Base-by-base conservation (phyloP, 1,140 invertebrate genomes). In the Pseudomyrmex dendroicus region DNA sequence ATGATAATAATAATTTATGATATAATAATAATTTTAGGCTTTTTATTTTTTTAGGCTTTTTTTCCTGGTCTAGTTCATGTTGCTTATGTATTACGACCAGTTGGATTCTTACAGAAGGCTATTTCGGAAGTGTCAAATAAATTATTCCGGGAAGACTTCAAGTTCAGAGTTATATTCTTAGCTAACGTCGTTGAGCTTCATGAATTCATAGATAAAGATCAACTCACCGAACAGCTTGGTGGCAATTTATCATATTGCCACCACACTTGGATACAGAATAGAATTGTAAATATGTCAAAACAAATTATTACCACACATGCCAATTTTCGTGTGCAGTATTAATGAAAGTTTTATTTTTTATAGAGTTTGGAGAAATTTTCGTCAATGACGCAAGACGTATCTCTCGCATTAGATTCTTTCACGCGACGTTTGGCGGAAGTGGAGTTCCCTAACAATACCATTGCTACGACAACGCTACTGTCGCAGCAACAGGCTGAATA, bases 311-410 rank as follows among this genome's bases (percentile, higher is more conserved):
- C 13, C 7, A 52, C 15, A 3, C 17, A 48, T 62, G 85, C 83
- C 83, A 56, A 67, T 50, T 80, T n/a, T 62, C 72, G 46, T 67
- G 66, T 86, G 57, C 20, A 83, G 35, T 54, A 64, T 56, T 50
- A 13, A 73, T 83, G 46, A 66, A n/a, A 77, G 57, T 85, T 35
- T 61, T 74, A 57, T 0, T 95, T 17, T 85, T 90, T 95, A n/a
- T 92, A 99, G 98, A 98, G 97, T 72, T 96, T 99, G 88, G 98
- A 99, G 93, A 98, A 98, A 92, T 99, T 99, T 95, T 98, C 98
- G 54, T 96, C 96, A 52, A 96, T 98, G 92, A 98, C 98, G 72
- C 97, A 97, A 91, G 96, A 98, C 90, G 98, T 99, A 22, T 98
- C 98, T 9, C 95, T 96, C 70, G 96, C 97, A 83, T 93, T 99